These are phyloP conservation scores for Daubentonia madagascariensis DNA, from an alignment of 2,113 vertebrate genomes.

Conservation along the genomic window DNA sequence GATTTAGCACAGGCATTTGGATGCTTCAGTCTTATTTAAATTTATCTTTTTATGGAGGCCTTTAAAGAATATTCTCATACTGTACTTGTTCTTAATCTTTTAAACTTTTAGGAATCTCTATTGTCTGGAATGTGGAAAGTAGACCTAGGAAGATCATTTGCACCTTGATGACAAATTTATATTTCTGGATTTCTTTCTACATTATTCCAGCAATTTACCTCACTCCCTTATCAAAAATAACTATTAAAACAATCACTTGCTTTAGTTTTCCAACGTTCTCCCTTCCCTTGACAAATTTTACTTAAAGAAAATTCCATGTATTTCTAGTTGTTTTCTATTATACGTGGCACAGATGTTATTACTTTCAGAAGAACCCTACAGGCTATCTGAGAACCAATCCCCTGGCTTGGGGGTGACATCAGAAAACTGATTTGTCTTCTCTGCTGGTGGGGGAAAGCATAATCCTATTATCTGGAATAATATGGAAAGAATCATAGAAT, in stretches of 20 bases:
- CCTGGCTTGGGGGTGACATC: constrained; percentile 77
- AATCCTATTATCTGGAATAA: constrained; percentile 87
- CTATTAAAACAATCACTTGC: constrained; percentile 57
- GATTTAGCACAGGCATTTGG: constrained; percentile 21
- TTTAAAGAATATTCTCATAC: constrained; percentile 54
- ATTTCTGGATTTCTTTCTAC: constrained; percentile 66
- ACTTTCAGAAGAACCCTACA: constrained; percentile 79
- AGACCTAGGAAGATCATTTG: constrained; percentile 40
- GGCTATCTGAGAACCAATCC: constrained; percentile 78
- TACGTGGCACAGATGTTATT: constrained; percentile 74
- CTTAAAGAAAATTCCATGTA: constrained; percentile 65
- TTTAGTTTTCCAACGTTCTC: constrained; percentile 69
- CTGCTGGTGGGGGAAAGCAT: constrained; percentile 75
- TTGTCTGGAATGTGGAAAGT: constrained; percentile 40
- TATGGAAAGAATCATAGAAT: constrained; percentile 88
- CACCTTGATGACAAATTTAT: constrained; percentile 36
- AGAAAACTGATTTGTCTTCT: constrained; percentile 77
- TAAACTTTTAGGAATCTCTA: constrained; percentile 23
- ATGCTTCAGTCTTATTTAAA: constrained; percentile 55
- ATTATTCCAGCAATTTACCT: constrained; percentile 58
- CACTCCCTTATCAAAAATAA: constrained; percentile 60
- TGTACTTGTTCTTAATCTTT: constrained; percentile 41
- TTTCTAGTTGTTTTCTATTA: constrained; percentile 70
- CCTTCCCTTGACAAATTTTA: constrained; percentile 60
- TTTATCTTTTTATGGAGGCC: constrained; percentile 37